A percentile compares a stretch with the other conserved stretches of the same genome.
phyloP scores from a whole-genome alignment of 2,888 invertebrate genomes.

The Cataglyphis livida region DNA sequence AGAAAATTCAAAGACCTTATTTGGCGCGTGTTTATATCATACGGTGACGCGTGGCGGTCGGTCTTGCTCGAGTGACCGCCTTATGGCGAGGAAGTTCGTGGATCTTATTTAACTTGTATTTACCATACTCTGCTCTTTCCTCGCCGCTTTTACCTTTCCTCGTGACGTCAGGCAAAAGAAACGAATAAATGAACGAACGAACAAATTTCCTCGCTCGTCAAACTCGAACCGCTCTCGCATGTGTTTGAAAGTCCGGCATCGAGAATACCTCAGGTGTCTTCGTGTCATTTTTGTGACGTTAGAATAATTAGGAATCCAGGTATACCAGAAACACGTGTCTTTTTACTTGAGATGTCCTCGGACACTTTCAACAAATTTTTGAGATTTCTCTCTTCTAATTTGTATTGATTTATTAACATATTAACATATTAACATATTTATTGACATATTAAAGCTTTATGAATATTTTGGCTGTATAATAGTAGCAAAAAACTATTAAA shows the following conservation, averaged over 20 bases:
- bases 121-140: conserved; percentile 56
- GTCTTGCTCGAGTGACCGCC: conserved; percentile 42
- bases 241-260: conserved; percentile 57
- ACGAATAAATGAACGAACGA: conserved; percentile 68
- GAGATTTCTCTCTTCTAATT: background rate
- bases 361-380: background rate
- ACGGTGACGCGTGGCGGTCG: conserved; percentile 1
- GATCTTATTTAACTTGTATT: conserved; percentile 31
- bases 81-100: conserved; percentile 29
- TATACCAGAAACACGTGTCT: background rate
- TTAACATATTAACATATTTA: no score
- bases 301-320: background rate
- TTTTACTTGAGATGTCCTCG: background rate
- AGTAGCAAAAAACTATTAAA: no score
- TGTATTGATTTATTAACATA: no score
- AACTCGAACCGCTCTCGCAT: conserved; percentile 61
- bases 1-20: conserved; percentile 25
- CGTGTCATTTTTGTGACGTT: conserved; percentile 37
- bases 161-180: conserved; percentile 55
- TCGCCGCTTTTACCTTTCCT: conserved; percentile 61
- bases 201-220: conserved; percentile 68
- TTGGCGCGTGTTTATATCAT: conserved; percentile 30
- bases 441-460: no score
- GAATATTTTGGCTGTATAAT: no score
- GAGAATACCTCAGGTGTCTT: conserved; percentile 51